phyloP scores from a whole-genome alignment of 2,888 invertebrate species.

The Itoplectis maculator region DNA sequence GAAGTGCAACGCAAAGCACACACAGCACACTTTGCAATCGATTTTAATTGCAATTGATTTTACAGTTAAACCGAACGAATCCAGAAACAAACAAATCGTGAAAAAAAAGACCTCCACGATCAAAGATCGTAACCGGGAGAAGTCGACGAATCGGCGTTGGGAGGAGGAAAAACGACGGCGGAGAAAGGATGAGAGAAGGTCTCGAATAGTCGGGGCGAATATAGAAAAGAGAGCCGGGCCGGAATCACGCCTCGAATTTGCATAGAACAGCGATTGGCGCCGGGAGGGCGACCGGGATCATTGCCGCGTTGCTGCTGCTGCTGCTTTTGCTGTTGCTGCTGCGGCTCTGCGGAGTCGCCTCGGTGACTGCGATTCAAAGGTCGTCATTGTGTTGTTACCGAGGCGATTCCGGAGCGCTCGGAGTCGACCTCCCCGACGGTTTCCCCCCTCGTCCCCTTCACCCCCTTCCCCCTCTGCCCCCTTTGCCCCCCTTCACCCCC shows the following conservation, averaged over 20 bases:
- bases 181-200: conserved; percentile 57
- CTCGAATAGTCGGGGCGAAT: conserved; percentile 52
- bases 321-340: too few species aligned
- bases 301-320: conserved; percentile 15
- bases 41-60: conserved; percentile 58
- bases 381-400: conserved; percentile 68
- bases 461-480: too few species aligned
- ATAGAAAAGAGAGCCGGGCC: conserved; percentile 56
- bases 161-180: conserved; percentile 34
- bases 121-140: conserved; percentile 37
- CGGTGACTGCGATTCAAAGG: conserved; percentile 65
- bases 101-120: conserved; percentile 7
- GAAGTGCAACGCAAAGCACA: background rate
- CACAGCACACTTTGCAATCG: background rate
- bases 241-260: conserved; percentile 70
- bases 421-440: background rate
- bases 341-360: too few species aligned
- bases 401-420: conserved; percentile 60
- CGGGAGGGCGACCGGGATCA: conserved; percentile 49
- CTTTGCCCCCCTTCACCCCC: too few species aligned
- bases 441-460: too few species aligned
- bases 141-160: conserved; percentile 43
- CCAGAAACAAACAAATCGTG: conserved; percentile 60
- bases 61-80: conserved; percentile 42
- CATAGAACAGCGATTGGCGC: conserved; percentile 67